Conservation (phyloP, 2,888 invertebrate species). For the Aporophyla lueneburgensis region DNA sequence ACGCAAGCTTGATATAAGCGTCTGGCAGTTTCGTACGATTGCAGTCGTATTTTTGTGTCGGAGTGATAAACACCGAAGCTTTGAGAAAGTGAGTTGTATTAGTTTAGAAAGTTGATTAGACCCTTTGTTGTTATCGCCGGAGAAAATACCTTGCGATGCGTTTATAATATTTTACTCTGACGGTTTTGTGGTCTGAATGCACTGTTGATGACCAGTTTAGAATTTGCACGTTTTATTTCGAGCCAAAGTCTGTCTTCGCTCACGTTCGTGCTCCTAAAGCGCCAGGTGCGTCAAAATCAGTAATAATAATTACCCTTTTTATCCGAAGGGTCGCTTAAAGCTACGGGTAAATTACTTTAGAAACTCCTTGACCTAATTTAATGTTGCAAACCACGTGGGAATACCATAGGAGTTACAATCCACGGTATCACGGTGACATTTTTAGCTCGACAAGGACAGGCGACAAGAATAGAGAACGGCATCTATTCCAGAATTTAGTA, state of each 20-base stretch:
- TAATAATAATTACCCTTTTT: conserved; percentile 9
- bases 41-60: conserved; percentile 45
- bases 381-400: conserved; percentile 22
- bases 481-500: conserved; percentile 58
- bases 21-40: conserved; percentile 5
- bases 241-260: neutral
- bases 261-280: neutral
- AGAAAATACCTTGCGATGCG: neutral
- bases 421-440: conserved; percentile 32
- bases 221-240: neutral
- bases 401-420: conserved; percentile 6
- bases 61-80: conserved; percentile 29
- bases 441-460: conserved; percentile 55
- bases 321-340: neutral
- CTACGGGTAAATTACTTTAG: neutral
- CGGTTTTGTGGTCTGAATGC: neutral
- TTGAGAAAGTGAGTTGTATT: conserved; percentile 35
- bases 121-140: conserved; percentile 8
- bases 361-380: conserved; percentile 30
- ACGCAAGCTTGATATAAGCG: conserved; percentile 40
- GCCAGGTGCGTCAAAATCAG: conserved; percentile 5
- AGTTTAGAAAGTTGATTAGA: conserved; percentile 36
- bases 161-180: neutral
- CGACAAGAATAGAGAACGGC: conserved; percentile 55
- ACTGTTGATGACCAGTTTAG: neutral